Evolutionary conservation across 2,113 vertebrate genomes (phyloP), one percentile per base, ranked within the genome.

Genomic region (Megaleporinus macrocephalus): DNA sequence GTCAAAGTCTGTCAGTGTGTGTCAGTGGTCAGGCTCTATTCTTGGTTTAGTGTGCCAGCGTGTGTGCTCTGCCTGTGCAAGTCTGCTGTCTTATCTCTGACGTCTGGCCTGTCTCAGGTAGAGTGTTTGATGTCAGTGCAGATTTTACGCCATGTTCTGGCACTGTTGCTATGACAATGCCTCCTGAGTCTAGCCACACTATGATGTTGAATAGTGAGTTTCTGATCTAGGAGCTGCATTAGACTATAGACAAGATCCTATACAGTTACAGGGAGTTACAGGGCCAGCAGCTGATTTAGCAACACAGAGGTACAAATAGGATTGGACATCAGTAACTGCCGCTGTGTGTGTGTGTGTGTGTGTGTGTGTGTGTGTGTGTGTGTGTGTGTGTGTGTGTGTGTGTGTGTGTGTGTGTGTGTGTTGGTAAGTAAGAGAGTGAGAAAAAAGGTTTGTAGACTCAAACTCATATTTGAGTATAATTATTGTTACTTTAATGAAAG

Each of bases 21-120:
- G 68, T 78, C 69, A 85, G 36, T 72, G 36, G 51, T 81, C 79
- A 69, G 51, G 59, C 71, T 76, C 26, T 85, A 81, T 57, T 73
- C 44, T 33, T 55, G 69, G 59, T 59, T 49, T 61, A 47, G 73
- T 77, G 41, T 63, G 55, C 24, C 47, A 29, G 36, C 27, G 59
- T 26, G 33, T 44, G n/a, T 61, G 30, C 78, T 36, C 36, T 36
- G 36, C 7, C 36, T 36, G n/a, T n/a, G n/a, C n/a, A n/a, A n/a
- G n/a, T n/a, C 61, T 47, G 53, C 26, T 71, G 63, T 76, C 83
- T 76, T 41, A 55, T 84, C 72, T 29, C 55, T 84, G 78, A 71
- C 24, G 10, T 70, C 65, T 70, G 62, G 49, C 59, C 41, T 83
- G 76, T 55, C 66, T 20, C 73, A 41, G 44, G 10, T 83, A 4